Base-by-base conservation (phyloP, 1,140 invertebrate genomes). In the Frieseomelitta varia region DNA sequence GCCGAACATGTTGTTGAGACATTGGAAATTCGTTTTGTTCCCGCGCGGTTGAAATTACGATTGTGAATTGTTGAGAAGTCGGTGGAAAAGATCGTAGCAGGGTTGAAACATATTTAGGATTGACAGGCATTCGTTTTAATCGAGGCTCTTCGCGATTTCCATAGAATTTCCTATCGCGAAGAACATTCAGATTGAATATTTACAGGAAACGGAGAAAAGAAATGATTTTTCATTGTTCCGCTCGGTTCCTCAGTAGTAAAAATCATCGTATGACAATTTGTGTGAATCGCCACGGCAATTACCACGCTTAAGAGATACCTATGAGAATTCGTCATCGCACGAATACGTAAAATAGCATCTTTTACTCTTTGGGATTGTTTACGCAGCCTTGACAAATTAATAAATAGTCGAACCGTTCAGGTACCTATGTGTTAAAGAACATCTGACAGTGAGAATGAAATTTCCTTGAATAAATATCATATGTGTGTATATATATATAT, bases 281-380 rank as follows among this genome's bases (percentile, higher is more conserved):
- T 12, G 53, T 1, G 34, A 67, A 17, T 24, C 55, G 11, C n/a
- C 17, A 34, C 77, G 34, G 79, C 47, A 51, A 72, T 83, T 71
- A 27, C 53, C 39, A 55, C 14, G n/a, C 56, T 72, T 79, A 79
- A 84, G 56, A 61, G 27, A 55, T 15, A 87, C 14, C 12, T 58
- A 68, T 12, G 27, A 27, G 47, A 11, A 47, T 53, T 65, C 17
- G 56, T 47, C 69, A 82, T n/a, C 78, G 0, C 77, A 65, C 61
- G 61, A 79, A 76, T 27, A 73, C 55, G 75, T 74, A 86, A 74
- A 88, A 61, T 89, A 85, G 84, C 87, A 83, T 85, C 80, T 88
- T 79, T 88, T 68, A 75, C 34, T 88, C 87, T 89, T 89, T 89
- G 84, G 88, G 77, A 88, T 89, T 88, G 67, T 61, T 83, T 83